Conservation (phyloP, 2,113 vertebrate species). For the Amblyornis subalaris region DNA sequence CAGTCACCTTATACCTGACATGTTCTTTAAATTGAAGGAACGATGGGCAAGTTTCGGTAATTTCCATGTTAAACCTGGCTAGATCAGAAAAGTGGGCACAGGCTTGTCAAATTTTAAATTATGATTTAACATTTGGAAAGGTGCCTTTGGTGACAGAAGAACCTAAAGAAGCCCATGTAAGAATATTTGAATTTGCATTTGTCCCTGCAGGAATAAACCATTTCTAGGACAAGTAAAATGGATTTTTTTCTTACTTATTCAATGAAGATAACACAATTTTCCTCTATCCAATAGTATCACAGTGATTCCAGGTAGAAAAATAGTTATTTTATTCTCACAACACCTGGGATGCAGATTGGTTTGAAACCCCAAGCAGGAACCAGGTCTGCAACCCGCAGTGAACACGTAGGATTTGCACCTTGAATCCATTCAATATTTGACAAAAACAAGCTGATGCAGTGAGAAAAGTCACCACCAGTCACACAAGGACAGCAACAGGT, state of each 20-base stretch:
- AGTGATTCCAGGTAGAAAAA: not conserved
- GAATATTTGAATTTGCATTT: not conserved
- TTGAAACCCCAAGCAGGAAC: not conserved
- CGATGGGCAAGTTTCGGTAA: not conserved
- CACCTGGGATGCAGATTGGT: not conserved
- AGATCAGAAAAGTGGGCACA: not conserved
- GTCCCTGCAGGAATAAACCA: not conserved
- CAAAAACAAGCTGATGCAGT: not conserved
- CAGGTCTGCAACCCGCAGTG: not conserved
- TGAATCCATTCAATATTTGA: accelerated
- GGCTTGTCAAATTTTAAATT: not conserved
- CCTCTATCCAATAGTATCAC: not conserved
- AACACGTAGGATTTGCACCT: not conserved
- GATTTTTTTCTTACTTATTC: not conserved
- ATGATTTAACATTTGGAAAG: not conserved
- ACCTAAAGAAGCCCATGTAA: not conserved
- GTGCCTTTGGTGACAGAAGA: not conserved
- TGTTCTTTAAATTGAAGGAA: not conserved
- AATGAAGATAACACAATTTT: not conserved
- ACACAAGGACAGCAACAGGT: not conserved
- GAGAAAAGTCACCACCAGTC: not conserved
- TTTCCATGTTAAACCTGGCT: not conserved
- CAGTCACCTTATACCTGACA: not conserved
- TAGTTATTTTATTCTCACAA: not conserved
- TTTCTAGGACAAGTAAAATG: not conserved